Percentiles rank a stretch among this genome's conserved stretches.
phyloP scores from a whole-genome alignment of 2,888 invertebrate species.

The Trichopria drosophilae region DNA sequence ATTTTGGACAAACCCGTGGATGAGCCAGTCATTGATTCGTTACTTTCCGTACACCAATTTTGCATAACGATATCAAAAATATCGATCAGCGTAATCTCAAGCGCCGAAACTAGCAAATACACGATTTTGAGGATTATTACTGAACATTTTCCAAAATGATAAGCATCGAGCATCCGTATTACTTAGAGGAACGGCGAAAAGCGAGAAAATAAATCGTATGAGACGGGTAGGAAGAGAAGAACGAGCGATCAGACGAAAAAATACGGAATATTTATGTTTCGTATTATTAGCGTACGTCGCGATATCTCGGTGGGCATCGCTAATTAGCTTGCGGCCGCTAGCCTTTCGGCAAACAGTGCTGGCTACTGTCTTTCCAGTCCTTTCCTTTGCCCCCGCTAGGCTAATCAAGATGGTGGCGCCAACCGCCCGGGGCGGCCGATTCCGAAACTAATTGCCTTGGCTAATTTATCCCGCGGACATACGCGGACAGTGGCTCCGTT shows the following conservation, averaged over 20 bases:
- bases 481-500: slow-evolving; percentile 49
- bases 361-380: slow-evolving; percentile 52
- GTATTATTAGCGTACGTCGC: slow-evolving; percentile 56
- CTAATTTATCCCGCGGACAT: slow-evolving; percentile 57
- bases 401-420: slow-evolving; percentile 59
- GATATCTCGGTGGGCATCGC: slow-evolving; percentile 58
- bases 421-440: slow-evolving; percentile 56
- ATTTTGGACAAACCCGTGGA: too few relatives aligned
- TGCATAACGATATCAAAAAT: too few relatives aligned
- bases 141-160: too few relatives aligned
- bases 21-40: too few relatives aligned
- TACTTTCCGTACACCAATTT: too few relatives aligned
- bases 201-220: slow-evolving; percentile 10
- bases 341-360: slow-evolving; percentile 58
- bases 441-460: slow-evolving; percentile 58
- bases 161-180: too few relatives aligned
- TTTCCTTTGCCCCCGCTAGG: neutral
- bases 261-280: slow-evolving; percentile 56
- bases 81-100: too few relatives aligned
- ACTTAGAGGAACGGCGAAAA: too few relatives aligned
- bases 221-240: slow-evolving; percentile 29
- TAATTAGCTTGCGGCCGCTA: slow-evolving; percentile 54
- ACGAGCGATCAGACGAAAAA: slow-evolving; percentile 45
- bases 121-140: too few relatives aligned
- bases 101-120: too few relatives aligned